Evolutionary conservation across 2,797 vertebrate genomes (phyloP).

Genomic region (Rachycentron canadum): DNA sequence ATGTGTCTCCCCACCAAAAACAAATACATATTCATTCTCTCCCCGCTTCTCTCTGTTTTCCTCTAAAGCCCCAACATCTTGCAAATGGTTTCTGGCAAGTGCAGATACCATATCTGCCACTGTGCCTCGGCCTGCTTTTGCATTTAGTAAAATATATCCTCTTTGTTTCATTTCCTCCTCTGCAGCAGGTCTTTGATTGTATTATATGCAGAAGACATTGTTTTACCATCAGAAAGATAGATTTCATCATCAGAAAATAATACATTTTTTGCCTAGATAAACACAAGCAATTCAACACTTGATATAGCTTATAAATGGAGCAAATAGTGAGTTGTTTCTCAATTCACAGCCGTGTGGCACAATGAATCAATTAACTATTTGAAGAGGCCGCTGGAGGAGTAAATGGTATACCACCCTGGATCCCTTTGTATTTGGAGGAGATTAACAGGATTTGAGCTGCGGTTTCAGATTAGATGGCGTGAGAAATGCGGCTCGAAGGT

Average conservation of each 20-base stretch:
- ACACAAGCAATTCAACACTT: constrained; percentile 1
- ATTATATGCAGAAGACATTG: constrained; percentile 19
- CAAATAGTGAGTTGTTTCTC: constrained; percentile 25
- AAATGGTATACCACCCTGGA: constrained; percentile 69
- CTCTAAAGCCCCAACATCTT: constrained; percentile 59
- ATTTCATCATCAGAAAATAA: constrained; percentile 37
- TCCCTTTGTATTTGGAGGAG: constrained; percentile 77
- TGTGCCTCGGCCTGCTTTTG: constrained; percentile 38
- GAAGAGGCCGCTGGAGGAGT: constrained; percentile 60
- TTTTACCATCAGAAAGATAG: not conserved
- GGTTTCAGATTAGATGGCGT: constrained; percentile 83
- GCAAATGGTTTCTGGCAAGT: constrained; percentile 74
- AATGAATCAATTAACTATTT: constrained; percentile 74
- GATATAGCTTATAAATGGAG: not conserved
- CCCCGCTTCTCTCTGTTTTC: constrained; percentile 40
- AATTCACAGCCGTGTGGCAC: constrained; percentile 21
- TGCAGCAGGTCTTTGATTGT: constrained; percentile 51
- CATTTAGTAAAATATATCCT: constrained; percentile 51
- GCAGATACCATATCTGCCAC: constrained; percentile 63
- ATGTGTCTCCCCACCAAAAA: constrained; percentile 76
- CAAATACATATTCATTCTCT: constrained; percentile 76
- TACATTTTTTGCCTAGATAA: constrained; percentile 3
- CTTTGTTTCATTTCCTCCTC: constrained; percentile 39
- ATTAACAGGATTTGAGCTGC: constrained; percentile 79
- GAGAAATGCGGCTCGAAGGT: constrained; percentile 79